Evolutionary conservation across 2,888 invertebrate species (phyloP), one percentile per base, ranked within the genome.

Genomic region (Hedychridium roseum): DNA sequence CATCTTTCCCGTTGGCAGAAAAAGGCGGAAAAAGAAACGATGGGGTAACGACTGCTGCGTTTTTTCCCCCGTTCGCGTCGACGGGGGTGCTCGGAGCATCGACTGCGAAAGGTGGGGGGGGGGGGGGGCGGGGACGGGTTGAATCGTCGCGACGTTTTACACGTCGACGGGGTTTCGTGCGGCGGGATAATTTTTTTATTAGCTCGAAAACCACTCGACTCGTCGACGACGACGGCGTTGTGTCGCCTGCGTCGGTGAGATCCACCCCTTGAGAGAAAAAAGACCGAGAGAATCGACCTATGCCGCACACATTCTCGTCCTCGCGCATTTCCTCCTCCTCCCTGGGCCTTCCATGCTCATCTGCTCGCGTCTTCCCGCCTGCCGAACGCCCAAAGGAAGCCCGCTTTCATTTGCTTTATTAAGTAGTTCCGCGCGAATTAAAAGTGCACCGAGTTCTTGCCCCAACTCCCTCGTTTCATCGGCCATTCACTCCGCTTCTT

Each of bases 171-270:
- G 54, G 62, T 70, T 70, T 68, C 64, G 68, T 70, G 60, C 60
- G 55, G 54, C 64, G 58, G 63, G 68, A 70, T 72, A 73, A 75
- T 74, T 74, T 74, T 73, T 74, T 74, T 74, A 74, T 74, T 74
- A 73, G 71, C 73, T 71, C 53, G 63, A 71, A 73, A 71, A 71
- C 66, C 72, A 72, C 74, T 74, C 65, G 70, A 73, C 70, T 60
- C 67, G 60, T 58, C 64, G 61, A 59, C 63, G 64, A 54, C 62
- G 60, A 36, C 58, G 59, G 52, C 57, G 50, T 50, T 47, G 59
- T 62, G 50, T 54, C 57, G 56, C 36, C 36, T 32, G 28, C 32
- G 56, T 60, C 54, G 44, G 51, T 41, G 54, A 52, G 32, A 42
- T 50, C 43, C 50, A 45, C 57, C 46, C 39, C 36, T 34, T 46